These are phyloP conservation scores for Chymomyza procnemis DNA, from an alignment of 2,888 invertebrate genomes.

Conservation along the genomic window DNA sequence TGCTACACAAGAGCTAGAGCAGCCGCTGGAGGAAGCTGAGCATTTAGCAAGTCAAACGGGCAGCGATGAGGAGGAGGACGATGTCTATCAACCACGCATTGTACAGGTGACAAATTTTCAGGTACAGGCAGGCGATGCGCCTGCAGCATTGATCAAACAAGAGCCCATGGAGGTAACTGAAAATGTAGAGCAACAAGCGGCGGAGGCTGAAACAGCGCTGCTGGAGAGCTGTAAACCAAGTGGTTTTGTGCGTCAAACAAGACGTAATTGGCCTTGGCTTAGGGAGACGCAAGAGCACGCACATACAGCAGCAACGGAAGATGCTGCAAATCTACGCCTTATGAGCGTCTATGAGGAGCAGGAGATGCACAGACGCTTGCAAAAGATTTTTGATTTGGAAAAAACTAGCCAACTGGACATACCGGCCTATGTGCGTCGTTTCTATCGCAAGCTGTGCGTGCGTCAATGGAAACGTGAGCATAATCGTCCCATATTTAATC, in stretches of 20 bases:
- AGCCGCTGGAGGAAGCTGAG: slow-evolving; percentile 22
- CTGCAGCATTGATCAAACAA: slow-evolving; percentile 36
- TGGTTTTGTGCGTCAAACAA: slow-evolving; percentile 75
- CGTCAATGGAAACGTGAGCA: slow-evolving; percentile 81
- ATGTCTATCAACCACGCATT: slow-evolving; percentile 74
- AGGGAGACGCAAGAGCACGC: slow-evolving; percentile 44
- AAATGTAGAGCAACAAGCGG: slow-evolving; percentile 19
- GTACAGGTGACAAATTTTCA: slow-evolving; percentile 77
- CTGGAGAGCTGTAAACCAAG: slow-evolving; percentile 71
- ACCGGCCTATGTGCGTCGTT: slow-evolving; percentile 77
- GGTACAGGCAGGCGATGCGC: slow-evolving; percentile 40
- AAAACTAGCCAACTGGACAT: slow-evolving; percentile 62
- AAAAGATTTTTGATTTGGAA: slow-evolving; percentile 64
- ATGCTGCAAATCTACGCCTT: slow-evolving; percentile 48
- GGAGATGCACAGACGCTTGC: slow-evolving; percentile 67
- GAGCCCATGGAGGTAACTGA: slow-evolving; percentile 47
- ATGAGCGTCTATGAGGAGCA: slow-evolving; percentile 77
- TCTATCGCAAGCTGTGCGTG: slow-evolving; percentile 82
- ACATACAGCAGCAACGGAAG: slow-evolving; percentile 17
- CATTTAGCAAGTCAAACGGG: slow-evolving; percentile 21
- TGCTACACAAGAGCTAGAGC: slow-evolving; percentile 5
- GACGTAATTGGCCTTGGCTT: slow-evolving; percentile 79
- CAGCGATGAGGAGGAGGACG: slow-evolving; percentile 34
- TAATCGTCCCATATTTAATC: slow-evolving; percentile 80
- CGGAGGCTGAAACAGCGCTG: slow-evolving; percentile 22